Evolutionary conservation across 2,888 invertebrate species (phyloP).

Genomic region (Plusia festucae): DNA sequence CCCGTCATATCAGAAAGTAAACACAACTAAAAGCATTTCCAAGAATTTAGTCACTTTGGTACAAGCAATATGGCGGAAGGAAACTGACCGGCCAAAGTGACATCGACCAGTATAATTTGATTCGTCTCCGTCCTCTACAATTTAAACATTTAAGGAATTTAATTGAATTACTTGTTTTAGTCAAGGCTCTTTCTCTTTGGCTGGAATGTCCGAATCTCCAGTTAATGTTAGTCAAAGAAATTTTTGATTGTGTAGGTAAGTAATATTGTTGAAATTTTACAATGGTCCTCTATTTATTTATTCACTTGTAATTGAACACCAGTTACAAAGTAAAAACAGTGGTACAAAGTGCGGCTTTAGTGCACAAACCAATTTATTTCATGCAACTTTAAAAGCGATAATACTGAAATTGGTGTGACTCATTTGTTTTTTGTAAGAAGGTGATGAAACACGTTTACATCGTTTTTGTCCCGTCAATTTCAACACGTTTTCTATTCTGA

Average conservation of each 20-base stretch:
- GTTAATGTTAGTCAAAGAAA: not conserved
- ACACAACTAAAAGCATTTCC: constrained; percentile 35
- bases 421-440: too few relatives aligned
- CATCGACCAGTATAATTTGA: constrained; percentile 49
- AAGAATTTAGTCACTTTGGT: constrained; percentile 26
- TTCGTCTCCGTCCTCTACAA: constrained; percentile 42
- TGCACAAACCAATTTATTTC: too few relatives aligned
- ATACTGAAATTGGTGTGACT: too few relatives aligned
- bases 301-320: too few relatives aligned
- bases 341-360: too few relatives aligned
- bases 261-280: too few relatives aligned
- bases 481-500: not conserved
- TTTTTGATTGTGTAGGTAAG: not conserved
- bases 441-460: too few relatives aligned
- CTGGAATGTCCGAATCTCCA: not conserved
- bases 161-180: constrained; percentile 46
- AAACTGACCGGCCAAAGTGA: constrained; percentile 10
- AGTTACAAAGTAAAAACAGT: too few relatives aligned
- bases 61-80: not conserved
- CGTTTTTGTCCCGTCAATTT: too few relatives aligned
- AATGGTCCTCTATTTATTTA: too few relatives aligned
- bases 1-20: too few relatives aligned
- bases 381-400: too few relatives aligned
- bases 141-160: constrained; percentile 49
- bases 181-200: constrained; percentile 17